These are phyloP conservation scores for Apis florea DNA, from an alignment of 1,140 invertebrate genomes.

Conservation along the genomic window DNA sequence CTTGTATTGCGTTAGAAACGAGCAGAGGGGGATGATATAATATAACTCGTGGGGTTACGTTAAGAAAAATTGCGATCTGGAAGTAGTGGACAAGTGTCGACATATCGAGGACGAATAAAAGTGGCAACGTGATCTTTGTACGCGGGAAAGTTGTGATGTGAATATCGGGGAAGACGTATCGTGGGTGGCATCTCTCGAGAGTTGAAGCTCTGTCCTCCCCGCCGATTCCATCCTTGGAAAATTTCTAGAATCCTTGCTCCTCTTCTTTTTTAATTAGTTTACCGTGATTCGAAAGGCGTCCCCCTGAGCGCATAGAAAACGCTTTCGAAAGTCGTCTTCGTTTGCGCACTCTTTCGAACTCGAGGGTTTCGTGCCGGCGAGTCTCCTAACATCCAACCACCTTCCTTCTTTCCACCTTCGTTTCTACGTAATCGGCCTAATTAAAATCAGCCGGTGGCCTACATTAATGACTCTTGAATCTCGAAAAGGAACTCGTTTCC, in stretches of 20 bases:
- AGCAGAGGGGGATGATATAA: no score
- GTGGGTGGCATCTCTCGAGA: background rate
- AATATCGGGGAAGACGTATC: background rate
- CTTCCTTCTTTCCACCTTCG: constrained; percentile 9
- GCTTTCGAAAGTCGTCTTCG: background rate
- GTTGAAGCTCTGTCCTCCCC: background rate
- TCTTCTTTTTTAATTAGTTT: background rate
- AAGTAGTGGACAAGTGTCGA: no score
- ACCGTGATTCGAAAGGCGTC: background rate
- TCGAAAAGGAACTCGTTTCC: constrained; percentile 7
- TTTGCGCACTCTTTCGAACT: constrained; percentile 4
- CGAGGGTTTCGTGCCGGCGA: background rate
- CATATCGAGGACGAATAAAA: background rate
- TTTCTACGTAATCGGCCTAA: constrained; percentile 26
- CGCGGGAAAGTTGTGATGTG: background rate
- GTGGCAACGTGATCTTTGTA: constrained; percentile 40
- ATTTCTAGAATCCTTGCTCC: background rate
- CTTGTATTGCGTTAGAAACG: background rate
- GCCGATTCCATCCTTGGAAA: background rate
- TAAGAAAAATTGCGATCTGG: no score
- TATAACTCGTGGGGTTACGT: no score
- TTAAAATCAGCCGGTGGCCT: constrained; percentile 4
- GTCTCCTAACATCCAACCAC: constrained; percentile 1
- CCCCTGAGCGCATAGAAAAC: background rate
- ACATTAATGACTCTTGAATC: constrained; percentile 10